Percentiles rank a stretch among this genome's conserved stretches.
These are phyloP conservation scores for Platycercus adscitus DNA, from an alignment of 2,113 vertebrate species.

Conservation along the genomic window DNA sequence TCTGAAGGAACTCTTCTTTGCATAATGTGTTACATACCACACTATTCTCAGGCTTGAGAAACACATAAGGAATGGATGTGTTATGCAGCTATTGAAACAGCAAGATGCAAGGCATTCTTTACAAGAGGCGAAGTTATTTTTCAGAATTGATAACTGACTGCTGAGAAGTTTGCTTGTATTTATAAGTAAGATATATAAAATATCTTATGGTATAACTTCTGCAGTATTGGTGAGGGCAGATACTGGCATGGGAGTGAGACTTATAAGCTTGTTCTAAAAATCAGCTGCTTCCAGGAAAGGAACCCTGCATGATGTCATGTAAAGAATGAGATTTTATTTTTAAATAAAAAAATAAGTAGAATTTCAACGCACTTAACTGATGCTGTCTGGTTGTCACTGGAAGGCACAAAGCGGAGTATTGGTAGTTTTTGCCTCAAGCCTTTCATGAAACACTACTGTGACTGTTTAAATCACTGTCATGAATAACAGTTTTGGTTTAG, in stretches of 20 bases:
- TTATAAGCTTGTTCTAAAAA: background rate
- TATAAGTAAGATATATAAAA: background rate
- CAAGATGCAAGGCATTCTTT: background rate
- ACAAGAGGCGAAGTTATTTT: background rate
- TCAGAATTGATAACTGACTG: background rate
- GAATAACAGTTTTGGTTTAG: background rate
- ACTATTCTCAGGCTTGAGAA: background rate
- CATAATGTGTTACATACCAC: background rate
- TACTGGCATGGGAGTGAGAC: background rate
- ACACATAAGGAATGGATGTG: accelerated
- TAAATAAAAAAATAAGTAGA: background rate
- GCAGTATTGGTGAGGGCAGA: background rate
- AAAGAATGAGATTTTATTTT: background rate
- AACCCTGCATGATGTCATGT: background rate
- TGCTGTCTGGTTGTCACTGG: background rate
- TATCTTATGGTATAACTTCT: background rate
- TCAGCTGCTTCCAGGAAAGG: background rate
- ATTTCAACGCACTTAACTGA: background rate
- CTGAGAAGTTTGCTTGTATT: background rate
- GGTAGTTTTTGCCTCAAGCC: background rate
- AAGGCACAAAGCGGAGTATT: background rate
- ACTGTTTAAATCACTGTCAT: background rate
- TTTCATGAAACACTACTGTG: background rate
- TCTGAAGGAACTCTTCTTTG: background rate
- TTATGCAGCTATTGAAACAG: background rate